These are phyloP conservation scores for Drosophila pruinosa DNA, from an alignment of 1,140 invertebrate species.

Conservation along the genomic window DNA sequence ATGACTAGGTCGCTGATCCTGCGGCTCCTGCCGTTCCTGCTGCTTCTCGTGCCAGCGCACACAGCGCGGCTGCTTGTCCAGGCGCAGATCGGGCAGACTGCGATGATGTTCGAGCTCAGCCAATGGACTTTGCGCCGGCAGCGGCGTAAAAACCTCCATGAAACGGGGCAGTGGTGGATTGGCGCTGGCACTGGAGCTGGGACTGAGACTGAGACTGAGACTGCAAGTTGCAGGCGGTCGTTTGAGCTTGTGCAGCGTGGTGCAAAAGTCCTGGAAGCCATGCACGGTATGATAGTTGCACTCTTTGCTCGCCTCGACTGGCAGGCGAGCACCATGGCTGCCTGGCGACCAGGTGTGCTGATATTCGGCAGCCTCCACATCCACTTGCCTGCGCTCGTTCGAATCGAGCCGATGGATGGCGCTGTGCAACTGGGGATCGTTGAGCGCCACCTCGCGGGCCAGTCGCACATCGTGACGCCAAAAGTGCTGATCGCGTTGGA, in stretches of 20 bases:
- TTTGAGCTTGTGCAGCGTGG: constrained; percentile 55
- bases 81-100: constrained; percentile 43
- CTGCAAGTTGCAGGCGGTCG: background rate
- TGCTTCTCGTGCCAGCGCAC: constrained; percentile 39
- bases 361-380: constrained; percentile 31
- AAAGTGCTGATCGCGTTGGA: constrained; percentile 83
- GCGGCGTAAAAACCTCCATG: constrained; percentile 37
- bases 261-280: constrained; percentile 62
- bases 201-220: no score
- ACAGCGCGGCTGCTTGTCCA: background rate
- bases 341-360: constrained; percentile 51
- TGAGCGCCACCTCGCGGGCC: constrained; percentile 75
- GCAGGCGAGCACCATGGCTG: background rate
- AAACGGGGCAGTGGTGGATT: constrained; percentile 26
- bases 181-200: no score
- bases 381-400: constrained; percentile 22
- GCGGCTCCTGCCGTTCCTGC: no score
- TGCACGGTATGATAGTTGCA: constrained; percentile 62
- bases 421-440: constrained; percentile 54
- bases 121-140: background rate
- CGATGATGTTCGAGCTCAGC: constrained; percentile 12
- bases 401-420: constrained; percentile 56
- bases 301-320: background rate
- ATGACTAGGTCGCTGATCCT: no score
- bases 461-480: constrained; percentile 88